Percentiles rank a stretch among this genome's conserved stretches.
Conservation (phyloP, 1,140 invertebrate genomes). For the Theocolax elegans region DNA sequence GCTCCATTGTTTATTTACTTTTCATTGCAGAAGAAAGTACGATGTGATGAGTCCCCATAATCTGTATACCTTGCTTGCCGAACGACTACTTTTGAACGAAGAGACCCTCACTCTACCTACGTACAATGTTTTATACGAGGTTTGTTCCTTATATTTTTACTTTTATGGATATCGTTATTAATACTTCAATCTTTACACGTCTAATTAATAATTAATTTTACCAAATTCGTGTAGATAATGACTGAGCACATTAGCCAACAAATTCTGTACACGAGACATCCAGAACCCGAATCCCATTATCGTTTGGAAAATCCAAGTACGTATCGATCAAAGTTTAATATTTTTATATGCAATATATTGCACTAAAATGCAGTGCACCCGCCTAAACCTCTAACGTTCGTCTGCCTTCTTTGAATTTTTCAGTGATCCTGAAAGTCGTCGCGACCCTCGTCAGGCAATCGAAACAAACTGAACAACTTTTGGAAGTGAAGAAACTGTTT, state of each 20-base stretch:
- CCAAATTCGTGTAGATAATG: constrained; percentile 76
- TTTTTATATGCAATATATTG: too few species aligned
- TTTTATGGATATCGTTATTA: too few species aligned
- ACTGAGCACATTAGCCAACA: constrained; percentile 97
- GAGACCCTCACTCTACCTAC: constrained; percentile 90
- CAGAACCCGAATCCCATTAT: constrained; percentile 94
- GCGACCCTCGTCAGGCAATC: constrained; percentile 96
- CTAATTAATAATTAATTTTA: too few species aligned
- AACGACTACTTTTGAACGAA: constrained; percentile 89
- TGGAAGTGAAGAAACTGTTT: constrained; percentile 96
- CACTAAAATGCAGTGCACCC: too few species aligned
- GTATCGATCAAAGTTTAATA: too few species aligned
- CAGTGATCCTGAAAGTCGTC: constrained; percentile 98
- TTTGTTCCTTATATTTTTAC: too few species aligned
- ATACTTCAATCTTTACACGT: too few species aligned
- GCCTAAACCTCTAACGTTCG: too few species aligned
- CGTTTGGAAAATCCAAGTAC: constrained; percentile 97
- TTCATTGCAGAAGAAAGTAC: constrained; percentile 86
- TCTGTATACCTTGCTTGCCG: constrained; percentile 94
- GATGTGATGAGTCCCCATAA: constrained; percentile 99
- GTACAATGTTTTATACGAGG: constrained; percentile 99
- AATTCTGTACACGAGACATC: constrained; percentile 89
- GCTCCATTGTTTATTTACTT: constrained; percentile 6
- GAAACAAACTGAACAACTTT: constrained; percentile 88
- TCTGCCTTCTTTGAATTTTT: too few species aligned